Evolutionary conservation across 2,797 vertebrate species (phyloP).

Genomic region (Sorex maritimensis): DNA sequence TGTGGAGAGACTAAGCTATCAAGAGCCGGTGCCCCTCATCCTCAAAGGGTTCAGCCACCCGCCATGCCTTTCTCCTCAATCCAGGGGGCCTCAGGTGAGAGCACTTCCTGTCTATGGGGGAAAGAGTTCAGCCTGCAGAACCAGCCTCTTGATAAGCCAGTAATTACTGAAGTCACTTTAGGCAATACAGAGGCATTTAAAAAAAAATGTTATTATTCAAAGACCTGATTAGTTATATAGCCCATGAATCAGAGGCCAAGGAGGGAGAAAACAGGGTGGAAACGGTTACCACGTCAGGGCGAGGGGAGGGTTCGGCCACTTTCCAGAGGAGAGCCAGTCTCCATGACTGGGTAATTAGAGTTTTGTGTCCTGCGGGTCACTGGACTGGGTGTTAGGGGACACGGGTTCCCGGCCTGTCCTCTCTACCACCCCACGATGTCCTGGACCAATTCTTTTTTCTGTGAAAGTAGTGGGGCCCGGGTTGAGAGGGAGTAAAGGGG

Average conservation of each 20-base stretch:
- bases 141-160: conserved; percentile 79
- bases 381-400: neutral
- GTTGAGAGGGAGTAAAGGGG: neutral
- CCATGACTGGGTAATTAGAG: neutral
- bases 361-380: neutral
- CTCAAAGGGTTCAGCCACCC: conserved; percentile 36
- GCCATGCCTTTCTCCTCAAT: neutral
- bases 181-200: conserved; percentile 80
- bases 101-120: conserved; percentile 16
- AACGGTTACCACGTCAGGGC: conserved; percentile 35
- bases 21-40: neutral
- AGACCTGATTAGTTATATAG: conserved; percentile 82
- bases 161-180: conserved; percentile 80
- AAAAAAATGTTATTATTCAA: conserved; percentile 72
- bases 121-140: conserved; percentile 39
- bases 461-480: neutral
- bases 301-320: neutral
- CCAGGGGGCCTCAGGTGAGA: conserved; percentile 26
- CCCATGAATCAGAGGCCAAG: conserved; percentile 79
- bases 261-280: conserved; percentile 68
- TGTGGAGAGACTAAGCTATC: neutral
- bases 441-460: neutral
- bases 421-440: neutral
- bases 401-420: neutral
- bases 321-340: conserved; percentile 29